phyloP scores from a whole-genome alignment of 2,888 invertebrate genomes.

The Leucophenga montana region DNA sequence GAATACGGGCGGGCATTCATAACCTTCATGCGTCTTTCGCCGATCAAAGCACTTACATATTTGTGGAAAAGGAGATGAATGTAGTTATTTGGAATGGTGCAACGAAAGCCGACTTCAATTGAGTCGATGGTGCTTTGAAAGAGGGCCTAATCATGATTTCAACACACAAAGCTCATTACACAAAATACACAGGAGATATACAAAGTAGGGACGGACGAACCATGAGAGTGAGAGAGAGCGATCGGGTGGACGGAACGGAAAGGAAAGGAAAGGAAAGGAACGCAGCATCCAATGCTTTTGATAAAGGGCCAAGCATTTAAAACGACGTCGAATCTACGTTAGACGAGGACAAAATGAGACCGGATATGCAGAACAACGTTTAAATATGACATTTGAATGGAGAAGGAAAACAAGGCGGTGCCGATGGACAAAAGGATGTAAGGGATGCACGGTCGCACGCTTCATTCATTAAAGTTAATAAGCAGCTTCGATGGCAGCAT shows the following conservation, averaged over 20 bases:
- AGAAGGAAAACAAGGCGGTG: not conserved
- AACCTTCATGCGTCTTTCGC: not conserved
- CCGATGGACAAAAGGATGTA: not conserved
- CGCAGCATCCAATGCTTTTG: not conserved
- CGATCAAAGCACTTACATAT: conserved; percentile 6
- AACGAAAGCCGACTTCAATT: conserved; percentile 16
- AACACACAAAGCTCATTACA: conserved; percentile 26
- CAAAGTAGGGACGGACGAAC: not conserved
- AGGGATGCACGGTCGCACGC: not conserved
- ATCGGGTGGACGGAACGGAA: not conserved
- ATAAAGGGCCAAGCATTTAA: not conserved
- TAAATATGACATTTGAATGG: conserved; percentile 14
- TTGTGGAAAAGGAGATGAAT: no score
- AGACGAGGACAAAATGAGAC: not conserved
- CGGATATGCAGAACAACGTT: conserved; percentile 12
- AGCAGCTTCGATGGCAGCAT: conserved; percentile 13
- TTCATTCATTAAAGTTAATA: conserved; percentile 22
- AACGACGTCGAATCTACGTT: not conserved
- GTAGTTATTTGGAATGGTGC: not conserved
- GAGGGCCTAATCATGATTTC: conserved; percentile 24
- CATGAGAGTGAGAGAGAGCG: not conserved
- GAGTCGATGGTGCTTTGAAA: conserved; percentile 5
- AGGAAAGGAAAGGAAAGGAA: not conserved
- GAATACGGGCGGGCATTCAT: not conserved
- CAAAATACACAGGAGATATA: conserved; percentile 22